Evolutionary conservation across 2,888 invertebrate species (phyloP).

Genomic region (Chloroclysta siterata): DNA sequence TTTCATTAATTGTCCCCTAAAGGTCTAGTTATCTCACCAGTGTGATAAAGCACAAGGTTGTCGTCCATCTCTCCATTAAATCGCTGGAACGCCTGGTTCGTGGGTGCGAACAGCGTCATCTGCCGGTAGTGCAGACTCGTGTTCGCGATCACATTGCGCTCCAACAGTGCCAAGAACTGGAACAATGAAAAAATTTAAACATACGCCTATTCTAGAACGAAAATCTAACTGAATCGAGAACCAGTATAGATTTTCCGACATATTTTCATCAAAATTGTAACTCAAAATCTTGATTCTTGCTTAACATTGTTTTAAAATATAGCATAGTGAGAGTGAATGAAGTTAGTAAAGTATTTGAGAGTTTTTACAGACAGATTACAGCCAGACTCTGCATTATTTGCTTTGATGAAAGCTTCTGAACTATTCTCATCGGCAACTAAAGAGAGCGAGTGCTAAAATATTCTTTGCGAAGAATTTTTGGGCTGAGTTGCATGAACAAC

Average conservation of each 20-base stretch:
- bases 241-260: background rate
- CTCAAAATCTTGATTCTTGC: too few species aligned
- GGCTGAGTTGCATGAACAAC: background rate
- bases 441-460: background rate
- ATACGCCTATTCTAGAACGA: background rate
- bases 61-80: conserved; percentile 86
- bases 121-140: conserved; percentile 89
- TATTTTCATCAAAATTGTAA: too few species aligned
- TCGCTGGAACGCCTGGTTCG: conserved; percentile 93
- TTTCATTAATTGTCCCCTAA: background rate
- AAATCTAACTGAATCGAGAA: background rate
- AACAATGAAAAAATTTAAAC: conserved; percentile 19
- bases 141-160: conserved; percentile 89
- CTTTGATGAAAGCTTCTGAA: background rate
- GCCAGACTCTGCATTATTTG: background rate
- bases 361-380: background rate
- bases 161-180: conserved; percentile 92
- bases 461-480: background rate
- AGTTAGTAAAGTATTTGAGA: background rate
- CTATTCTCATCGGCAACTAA: background rate
- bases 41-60: conserved; percentile 90
- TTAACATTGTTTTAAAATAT: too few species aligned
- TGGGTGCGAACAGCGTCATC: conserved; percentile 95
- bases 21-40: conserved; percentile 86
- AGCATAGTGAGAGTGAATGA: background rate